A percentile compares a stretch with the other conserved stretches of the same genome.
These are phyloP conservation scores for Brachylomia viminalis DNA, from an alignment of 2,888 invertebrate species.

Conservation along the genomic window DNA sequence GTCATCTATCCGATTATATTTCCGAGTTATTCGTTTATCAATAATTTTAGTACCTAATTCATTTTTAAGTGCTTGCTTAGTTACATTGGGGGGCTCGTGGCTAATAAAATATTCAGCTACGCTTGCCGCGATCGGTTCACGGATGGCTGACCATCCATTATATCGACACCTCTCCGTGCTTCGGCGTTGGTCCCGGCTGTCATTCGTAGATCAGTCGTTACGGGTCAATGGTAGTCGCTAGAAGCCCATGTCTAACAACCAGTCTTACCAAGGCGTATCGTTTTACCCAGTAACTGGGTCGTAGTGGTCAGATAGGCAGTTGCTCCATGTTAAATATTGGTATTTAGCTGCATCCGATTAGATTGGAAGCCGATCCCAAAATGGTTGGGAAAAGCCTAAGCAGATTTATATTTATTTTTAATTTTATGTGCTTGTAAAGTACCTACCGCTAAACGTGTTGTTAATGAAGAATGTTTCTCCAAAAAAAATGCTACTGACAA, in stretches of 20 bases:
- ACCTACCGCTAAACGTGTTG: neutral
- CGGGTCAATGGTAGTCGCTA: neutral
- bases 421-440: neutral
- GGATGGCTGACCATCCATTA: neutral
- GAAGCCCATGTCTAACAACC: neutral
- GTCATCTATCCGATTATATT: constrained; percentile 33
- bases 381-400: neutral
- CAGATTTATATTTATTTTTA: neutral
- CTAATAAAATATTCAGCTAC: neutral
- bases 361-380: neutral
- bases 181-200: neutral
- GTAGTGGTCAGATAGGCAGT: neutral
- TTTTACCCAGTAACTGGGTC: neutral
- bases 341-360: neutral
- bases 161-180: neutral
- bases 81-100: neutral
- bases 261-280: neutral
- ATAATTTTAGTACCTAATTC: constrained; percentile 7
- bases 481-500: neutral
- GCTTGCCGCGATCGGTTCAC: neutral
- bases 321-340: neutral
- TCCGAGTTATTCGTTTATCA: constrained; percentile 15
- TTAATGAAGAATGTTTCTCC: neutral
- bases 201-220: neutral
- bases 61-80: constrained; percentile 9